Percentiles rank a stretch among this genome's conserved stretches.
Evolutionary conservation across 2,113 vertebrate genomes (phyloP).

Genomic region (Forbesichthys agassizii): DNA sequence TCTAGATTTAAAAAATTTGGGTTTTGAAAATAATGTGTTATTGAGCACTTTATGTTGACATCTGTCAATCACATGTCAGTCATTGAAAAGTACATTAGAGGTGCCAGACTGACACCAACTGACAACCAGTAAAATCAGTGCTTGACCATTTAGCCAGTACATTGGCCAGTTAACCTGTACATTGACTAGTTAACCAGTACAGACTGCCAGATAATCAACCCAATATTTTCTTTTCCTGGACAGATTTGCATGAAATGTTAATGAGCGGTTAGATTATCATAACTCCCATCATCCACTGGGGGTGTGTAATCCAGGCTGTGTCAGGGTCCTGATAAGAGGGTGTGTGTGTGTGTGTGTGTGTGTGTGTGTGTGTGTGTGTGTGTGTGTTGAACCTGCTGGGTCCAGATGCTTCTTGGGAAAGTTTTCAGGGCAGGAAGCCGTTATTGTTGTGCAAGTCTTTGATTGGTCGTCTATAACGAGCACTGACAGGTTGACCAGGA

Average conservation of each 20-base stretch:
- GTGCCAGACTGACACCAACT: too few species aligned
- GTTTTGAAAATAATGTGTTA: too few species aligned
- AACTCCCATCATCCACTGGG: constrained; percentile 67
- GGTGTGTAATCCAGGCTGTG: constrained; percentile 69
- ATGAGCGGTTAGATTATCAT: constrained; percentile 72
- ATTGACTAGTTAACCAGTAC: too few species aligned
- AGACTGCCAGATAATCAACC: constrained; percentile 36
- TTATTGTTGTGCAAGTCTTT: constrained; percentile 56
- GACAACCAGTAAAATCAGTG: too few species aligned
- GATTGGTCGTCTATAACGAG: constrained; percentile 74
- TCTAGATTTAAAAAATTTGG: too few species aligned
- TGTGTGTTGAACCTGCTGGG: background rate
- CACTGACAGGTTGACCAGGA: constrained; percentile 66
- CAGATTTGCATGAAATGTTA: constrained; percentile 71
- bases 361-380: too few species aligned
- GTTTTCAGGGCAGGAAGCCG: constrained; percentile 58
- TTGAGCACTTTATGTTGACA: too few species aligned
- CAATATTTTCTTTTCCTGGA: constrained; percentile 40
- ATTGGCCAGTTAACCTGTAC: constrained; percentile 32
- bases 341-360: constrained; percentile 9
- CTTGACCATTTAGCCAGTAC: too few species aligned
- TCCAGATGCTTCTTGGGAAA: constrained; percentile 53
- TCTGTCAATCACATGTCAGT: too few species aligned
- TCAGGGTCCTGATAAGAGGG: constrained; percentile 61
- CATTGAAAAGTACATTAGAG: too few species aligned